phyloP scores from a whole-genome alignment of 1,140 invertebrate genomes.

The Brachionus paranguensis region DNA sequence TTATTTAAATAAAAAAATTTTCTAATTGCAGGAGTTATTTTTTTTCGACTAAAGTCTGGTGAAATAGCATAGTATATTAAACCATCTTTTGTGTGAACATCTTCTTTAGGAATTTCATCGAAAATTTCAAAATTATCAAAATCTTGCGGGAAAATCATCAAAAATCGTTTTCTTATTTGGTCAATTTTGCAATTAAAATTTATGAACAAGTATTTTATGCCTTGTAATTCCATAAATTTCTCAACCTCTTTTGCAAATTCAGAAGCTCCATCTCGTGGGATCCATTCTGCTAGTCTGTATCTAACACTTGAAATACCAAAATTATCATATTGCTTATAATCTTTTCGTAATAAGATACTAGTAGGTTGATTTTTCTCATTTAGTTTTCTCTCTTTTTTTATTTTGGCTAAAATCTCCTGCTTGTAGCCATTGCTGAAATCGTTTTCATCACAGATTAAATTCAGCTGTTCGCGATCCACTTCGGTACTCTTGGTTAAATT shows the following conservation, averaged over 20 bases:
- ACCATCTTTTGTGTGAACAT: not conserved
- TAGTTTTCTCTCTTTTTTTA: conserved; percentile 1
- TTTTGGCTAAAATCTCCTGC: not conserved
- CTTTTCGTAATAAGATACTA: not conserved
- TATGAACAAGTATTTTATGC: not conserved
- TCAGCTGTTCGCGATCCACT: not conserved
- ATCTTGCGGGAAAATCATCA: not conserved
- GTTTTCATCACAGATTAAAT: not conserved
- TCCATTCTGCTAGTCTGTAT: not conserved
- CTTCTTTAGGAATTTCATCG: not conserved
- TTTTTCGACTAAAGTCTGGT: not conserved
- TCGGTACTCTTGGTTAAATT: not conserved
- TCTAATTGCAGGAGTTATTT: not conserved
- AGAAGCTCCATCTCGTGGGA: not conserved
- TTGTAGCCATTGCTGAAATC: not conserved
- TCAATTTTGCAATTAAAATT: conserved; percentile 23
- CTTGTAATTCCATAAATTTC: not conserved
- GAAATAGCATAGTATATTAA: not conserved
- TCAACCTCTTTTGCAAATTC: not conserved
- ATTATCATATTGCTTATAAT: not conserved
- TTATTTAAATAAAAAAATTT: not conserved
- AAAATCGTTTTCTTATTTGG: not conserved
- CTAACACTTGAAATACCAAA: not conserved
- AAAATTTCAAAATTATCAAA: not conserved
- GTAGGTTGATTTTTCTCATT: not conserved